Base-by-base conservation (phyloP, 2,113 vertebrate genomes). In the Leptobrachium ailaonicum region DNA sequence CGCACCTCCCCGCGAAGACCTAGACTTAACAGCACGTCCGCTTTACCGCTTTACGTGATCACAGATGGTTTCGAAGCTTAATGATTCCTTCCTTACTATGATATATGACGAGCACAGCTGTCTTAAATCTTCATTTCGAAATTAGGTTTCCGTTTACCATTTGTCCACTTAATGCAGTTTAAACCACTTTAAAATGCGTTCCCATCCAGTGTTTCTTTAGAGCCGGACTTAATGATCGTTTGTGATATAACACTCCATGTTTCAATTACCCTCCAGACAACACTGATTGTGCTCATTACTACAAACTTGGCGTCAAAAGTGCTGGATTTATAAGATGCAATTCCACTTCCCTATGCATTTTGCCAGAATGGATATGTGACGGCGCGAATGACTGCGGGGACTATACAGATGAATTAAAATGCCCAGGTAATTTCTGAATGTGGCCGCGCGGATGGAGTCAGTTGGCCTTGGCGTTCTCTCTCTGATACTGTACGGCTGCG, bases 381-480 rank as follows among this genome's bases (percentile, higher is more conserved):
- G 98, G 98, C 2, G 94, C 98, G 79, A 99, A 99, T 56, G 98
- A 99, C 90, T 99, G 97, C 6, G 97, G 97, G 60, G 98, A 99
- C 92, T 98, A 96, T 60, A 94, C 95, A 10, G 98, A 99, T 85
- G 98, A 99, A 90, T 87, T 94, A 66, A 96, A 95, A 88, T 99
- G 98, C 83, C 95, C 97, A 94, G 96, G 97, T 99, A 95, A 96
- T 85, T 85, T 82, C 66, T 82, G 81, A 66, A 13, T 66, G 58
- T 47, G 53, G 47, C 60, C 66, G 41, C 54, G 43, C 43, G 73
- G 71, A 63, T 32, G 54, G 40, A 4, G 40, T 41, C 32, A 50
- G 20, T 79, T 79, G 77, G 71, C 63, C 74, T 6, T 74, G 78
- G 77, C n/a, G 0, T 9, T 41, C 0, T 32, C 20, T 50, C 4